A percentile compares a stretch with the other conserved stretches of the same genome.
These are phyloP conservation scores for Ibidorhyncha struthersii DNA, from an alignment of 2,113 vertebrate species.

Conservation along the genomic window DNA sequence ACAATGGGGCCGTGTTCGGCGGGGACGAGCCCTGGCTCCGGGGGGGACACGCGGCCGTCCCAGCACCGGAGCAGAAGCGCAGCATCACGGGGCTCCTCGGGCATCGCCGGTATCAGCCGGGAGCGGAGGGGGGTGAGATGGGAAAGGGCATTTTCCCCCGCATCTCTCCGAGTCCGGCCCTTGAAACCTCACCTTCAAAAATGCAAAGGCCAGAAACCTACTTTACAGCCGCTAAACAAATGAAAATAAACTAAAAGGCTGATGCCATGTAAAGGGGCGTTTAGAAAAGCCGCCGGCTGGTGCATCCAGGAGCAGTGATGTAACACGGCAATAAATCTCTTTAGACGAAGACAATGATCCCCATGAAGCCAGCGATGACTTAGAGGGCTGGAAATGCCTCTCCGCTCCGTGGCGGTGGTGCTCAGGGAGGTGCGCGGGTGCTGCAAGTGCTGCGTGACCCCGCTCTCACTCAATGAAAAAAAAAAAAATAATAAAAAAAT, in stretches of 20 bases:
- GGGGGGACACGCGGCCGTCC: rapidly evolving
- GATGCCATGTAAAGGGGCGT: background rate
- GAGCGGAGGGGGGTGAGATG: rapidly evolving
- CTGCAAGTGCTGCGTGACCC: background rate
- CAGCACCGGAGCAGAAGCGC: background rate
- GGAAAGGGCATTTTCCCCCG: background rate
- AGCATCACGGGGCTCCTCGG: rapidly evolving
- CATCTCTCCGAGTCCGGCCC: background rate
- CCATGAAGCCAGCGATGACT: background rate
- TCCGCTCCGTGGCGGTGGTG: background rate
- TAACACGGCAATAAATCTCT: background rate
- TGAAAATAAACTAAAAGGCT: background rate
- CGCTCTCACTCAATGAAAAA: background rate
- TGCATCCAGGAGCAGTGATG: background rate
- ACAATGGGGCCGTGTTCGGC: rapidly evolving
- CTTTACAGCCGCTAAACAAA: background rate
- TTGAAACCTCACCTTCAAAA: background rate
- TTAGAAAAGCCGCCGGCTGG: background rate
- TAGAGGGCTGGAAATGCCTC: background rate
- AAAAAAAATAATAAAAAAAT: background rate
- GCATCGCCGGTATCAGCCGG: background rate
- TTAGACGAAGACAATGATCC: background rate
- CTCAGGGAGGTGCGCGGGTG: background rate
- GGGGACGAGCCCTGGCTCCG: rapidly evolving
- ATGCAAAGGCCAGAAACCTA: background rate